phyloP scores from a whole-genome alignment of 1,140 invertebrate genomes.

The Odontomachus brunneus region DNA sequence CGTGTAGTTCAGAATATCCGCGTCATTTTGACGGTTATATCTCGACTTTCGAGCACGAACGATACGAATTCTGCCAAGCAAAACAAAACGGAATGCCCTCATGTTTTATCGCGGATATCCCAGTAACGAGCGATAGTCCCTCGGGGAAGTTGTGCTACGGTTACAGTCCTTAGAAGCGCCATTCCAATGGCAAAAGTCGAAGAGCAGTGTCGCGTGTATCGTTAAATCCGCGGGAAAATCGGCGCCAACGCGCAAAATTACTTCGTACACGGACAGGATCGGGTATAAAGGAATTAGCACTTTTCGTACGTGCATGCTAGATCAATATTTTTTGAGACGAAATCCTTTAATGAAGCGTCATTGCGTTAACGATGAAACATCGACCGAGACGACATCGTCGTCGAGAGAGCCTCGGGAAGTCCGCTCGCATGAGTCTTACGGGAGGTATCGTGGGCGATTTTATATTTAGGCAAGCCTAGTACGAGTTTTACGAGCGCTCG shows the following conservation, averaged over 20 bases:
- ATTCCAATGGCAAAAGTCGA: slow-evolving; percentile 65
- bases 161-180: slow-evolving; percentile 3
- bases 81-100: slow-evolving; percentile 1
- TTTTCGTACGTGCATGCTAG: too few relatives aligned
- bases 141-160: not conserved
- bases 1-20: too few relatives aligned
- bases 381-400: not conserved
- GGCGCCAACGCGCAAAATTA: slow-evolving; percentile 25
- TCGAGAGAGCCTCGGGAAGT: slow-evolving; percentile 71
- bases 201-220: slow-evolving; percentile 57
- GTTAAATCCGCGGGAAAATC: slow-evolving; percentile 51
- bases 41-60: too few relatives aligned
- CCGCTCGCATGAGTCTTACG: slow-evolving; percentile 67
- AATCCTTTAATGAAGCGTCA: not conserved
- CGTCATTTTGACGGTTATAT: too few relatives aligned
- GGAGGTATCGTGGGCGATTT: slow-evolving; percentile 70
- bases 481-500: slow-evolving; percentile 77
- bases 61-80: too few relatives aligned
- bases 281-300: too few relatives aligned
- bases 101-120: slow-evolving; percentile 49
- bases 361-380: not conserved
- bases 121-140: slow-evolving; percentile 58
- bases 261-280: too few relatives aligned
- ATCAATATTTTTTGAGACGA: not conserved
- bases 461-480: slow-evolving; percentile 82